Conservation (phyloP, 2,797 vertebrate genomes). For the Corythornis leucogaster region DNA sequence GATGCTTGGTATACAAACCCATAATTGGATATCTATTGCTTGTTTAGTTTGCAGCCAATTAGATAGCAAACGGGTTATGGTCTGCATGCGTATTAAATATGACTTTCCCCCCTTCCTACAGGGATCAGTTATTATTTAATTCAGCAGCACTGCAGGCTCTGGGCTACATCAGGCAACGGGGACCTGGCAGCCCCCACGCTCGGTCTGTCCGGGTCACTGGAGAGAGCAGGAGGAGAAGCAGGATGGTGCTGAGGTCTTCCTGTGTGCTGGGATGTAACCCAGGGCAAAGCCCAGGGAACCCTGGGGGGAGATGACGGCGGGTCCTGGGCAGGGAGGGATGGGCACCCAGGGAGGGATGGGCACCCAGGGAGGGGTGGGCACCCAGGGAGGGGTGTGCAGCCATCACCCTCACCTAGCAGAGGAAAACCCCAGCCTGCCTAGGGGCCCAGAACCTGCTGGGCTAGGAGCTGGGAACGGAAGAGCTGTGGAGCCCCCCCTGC, state of each 20-base stretch:
- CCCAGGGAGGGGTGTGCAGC: not conserved
- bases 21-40: constrained; percentile 49
- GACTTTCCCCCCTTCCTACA: constrained; percentile 7
- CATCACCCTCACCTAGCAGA: not conserved
- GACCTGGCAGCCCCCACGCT: fast-evolving
- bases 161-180: not conserved
- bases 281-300: fast-evolving
- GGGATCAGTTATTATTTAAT: not conserved
- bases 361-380: not conserved
- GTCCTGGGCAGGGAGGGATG: not conserved
- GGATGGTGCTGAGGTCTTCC: not conserved
- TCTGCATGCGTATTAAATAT: not conserved
- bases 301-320: fast-evolving
- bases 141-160: not conserved
- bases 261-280: fast-evolving
- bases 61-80: constrained; percentile 18
- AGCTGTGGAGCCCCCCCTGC: not conserved
- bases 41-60: constrained; percentile 62
- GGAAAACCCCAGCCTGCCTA: not conserved
- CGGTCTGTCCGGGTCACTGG: fast-evolving
- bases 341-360: not conserved
- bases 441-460: not conserved
- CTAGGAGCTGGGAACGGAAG: not conserved
- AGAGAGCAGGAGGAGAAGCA: not conserved
- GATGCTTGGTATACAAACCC: not conserved